Evolutionary conservation across 2,113 vertebrate genomes (phyloP).

Genomic region (Bubo bubo): DNA sequence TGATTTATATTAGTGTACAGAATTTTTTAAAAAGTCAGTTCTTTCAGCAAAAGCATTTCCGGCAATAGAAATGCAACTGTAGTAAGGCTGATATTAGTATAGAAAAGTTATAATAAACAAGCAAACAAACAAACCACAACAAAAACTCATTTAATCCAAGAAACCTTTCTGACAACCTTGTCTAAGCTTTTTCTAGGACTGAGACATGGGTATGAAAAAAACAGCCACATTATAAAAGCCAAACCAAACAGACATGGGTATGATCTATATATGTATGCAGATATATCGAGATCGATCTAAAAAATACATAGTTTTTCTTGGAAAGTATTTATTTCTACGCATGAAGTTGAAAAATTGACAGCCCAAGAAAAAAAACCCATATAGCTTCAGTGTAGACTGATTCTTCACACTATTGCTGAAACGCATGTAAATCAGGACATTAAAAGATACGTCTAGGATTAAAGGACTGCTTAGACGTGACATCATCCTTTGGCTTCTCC

Average conservation of each 20-base stretch:
- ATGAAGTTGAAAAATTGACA: not conserved
- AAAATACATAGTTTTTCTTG: not conserved
- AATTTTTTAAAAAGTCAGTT: not conserved
- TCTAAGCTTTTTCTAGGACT: not conserved
- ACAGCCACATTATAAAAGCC: not conserved
- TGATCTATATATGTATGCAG: not conserved
- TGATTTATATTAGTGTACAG: not conserved
- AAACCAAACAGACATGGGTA: not conserved
- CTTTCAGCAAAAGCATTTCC: not conserved
- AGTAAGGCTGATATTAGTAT: not conserved
- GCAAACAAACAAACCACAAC: not conserved
- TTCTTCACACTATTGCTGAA: not conserved
- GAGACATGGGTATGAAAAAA: not conserved
- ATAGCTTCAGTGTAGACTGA: not conserved
- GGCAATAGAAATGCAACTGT: not conserved
- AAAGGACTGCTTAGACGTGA: constrained; percentile 10
- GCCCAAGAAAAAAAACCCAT: accelerated
- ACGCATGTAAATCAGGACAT: not conserved
- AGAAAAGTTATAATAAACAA: not conserved
- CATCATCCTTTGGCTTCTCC: constrained; percentile 35
- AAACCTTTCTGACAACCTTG: not conserved
- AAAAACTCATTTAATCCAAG: not conserved
- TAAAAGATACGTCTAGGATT: not conserved
- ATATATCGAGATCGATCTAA: not conserved
- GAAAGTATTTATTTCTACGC: not conserved